These are phyloP conservation scores for Zaprionus ornatus DNA, from an alignment of 1,140 invertebrate species.

Conservation along the genomic window DNA sequence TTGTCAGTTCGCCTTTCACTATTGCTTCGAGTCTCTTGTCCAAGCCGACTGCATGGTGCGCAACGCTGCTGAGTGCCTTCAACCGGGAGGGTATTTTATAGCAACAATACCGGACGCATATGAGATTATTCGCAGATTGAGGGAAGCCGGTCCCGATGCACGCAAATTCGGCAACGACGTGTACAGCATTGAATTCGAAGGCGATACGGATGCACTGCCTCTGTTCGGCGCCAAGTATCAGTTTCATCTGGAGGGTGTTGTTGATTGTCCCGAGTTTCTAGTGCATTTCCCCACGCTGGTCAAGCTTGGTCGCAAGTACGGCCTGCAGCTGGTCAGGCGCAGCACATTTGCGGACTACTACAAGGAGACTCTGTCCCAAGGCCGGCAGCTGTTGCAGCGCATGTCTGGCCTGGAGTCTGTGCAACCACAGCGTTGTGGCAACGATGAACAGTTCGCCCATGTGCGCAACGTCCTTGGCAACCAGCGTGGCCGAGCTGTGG, in stretches of 20 bases:
- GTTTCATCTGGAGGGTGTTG: slow-evolving; percentile 97
- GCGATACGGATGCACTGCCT: slow-evolving; percentile 89
- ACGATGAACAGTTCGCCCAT: slow-evolving; percentile 89
- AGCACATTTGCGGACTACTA: slow-evolving; percentile 93
- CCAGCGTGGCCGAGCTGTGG: slow-evolving; percentile 85
- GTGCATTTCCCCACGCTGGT: slow-evolving; percentile 95
- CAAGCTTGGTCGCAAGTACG: slow-evolving; percentile 92
- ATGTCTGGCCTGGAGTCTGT: slow-evolving; percentile 91
- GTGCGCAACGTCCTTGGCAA: slow-evolving; percentile 85
- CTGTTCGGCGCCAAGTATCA: slow-evolving; percentile 98
- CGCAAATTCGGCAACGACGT: slow-evolving; percentile 94
- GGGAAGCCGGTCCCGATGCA: slow-evolving; percentile 85
- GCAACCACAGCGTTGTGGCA: slow-evolving; percentile 85
- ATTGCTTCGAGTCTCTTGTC: slow-evolving; percentile 96
- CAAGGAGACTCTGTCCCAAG: slow-evolving; percentile 86
- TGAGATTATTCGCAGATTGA: slow-evolving; percentile 90
- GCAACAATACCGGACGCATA: slow-evolving; percentile 97
- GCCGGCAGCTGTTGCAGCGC: slow-evolving; percentile 86
- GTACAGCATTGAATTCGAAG: slow-evolving; percentile 92
- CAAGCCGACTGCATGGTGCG: slow-evolving; percentile 96
- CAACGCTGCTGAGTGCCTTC: slow-evolving; percentile 95
- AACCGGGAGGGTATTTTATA: slow-evolving; percentile 96
- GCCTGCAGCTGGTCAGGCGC: slow-evolving; percentile 90
- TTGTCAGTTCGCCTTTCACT: slow-evolving; percentile 99
- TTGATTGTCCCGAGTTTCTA: slow-evolving; percentile 99